phyloP scores from a whole-genome alignment of 2,888 invertebrate genomes.

The Macaria liturata region DNA sequence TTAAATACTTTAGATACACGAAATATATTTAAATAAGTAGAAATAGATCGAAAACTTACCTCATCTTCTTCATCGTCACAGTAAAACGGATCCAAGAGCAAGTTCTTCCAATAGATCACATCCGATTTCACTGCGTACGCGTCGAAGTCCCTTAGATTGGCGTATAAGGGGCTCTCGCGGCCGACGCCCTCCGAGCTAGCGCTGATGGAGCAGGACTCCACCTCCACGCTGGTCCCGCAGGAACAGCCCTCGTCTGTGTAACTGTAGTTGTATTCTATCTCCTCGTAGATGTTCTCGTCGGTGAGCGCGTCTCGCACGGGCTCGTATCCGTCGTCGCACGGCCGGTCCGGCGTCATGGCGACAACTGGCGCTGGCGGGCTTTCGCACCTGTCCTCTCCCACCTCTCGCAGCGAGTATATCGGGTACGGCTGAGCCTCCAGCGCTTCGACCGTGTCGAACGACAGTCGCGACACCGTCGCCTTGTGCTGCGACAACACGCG shows the following conservation, averaged over 20 bases:
- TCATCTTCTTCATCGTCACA: constrained; percentile 83
- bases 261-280: constrained; percentile 70
- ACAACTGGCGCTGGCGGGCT: constrained; percentile 55
- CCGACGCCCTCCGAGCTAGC: constrained; percentile 72
- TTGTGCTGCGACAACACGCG: constrained; percentile 63
- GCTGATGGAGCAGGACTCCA: constrained; percentile 74
- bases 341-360: constrained; percentile 72
- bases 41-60: constrained; percentile 51
- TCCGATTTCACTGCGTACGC: constrained; percentile 76
- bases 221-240: constrained; percentile 74
- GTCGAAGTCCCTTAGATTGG: constrained; percentile 73
- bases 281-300: constrained; percentile 79
- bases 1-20: too few species aligned
- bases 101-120: constrained; percentile 81
- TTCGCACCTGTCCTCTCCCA: constrained; percentile 69
- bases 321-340: constrained; percentile 76
- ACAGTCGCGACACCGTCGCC: constrained; percentile 66
- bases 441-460: constrained; percentile 61
- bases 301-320: constrained; percentile 72
- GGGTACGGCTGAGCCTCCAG: constrained; percentile 61
- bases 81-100: constrained; percentile 73
- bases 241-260: constrained; percentile 76
- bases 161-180: constrained; percentile 74
- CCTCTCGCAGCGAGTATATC: constrained; percentile 71
- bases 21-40: background rate